phyloP scores from a whole-genome alignment of 2,113 vertebrate genomes.

The Pseudorectes ferrugineus region DNA sequence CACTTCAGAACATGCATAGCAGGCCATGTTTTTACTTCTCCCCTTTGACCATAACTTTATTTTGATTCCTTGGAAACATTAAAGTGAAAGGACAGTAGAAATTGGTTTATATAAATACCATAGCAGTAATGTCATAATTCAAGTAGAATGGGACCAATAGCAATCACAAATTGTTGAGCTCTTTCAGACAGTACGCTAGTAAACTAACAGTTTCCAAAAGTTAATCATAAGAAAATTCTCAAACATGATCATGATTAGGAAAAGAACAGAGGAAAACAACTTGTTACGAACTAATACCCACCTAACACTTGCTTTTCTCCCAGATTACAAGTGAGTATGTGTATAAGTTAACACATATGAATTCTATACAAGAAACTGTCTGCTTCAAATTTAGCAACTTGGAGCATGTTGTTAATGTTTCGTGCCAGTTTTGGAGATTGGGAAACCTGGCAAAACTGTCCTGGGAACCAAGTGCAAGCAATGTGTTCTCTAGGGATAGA shows the following conservation, averaged over 20 bases:
- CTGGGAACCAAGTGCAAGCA: slow-evolving; percentile 29
- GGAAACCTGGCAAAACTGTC: slow-evolving; percentile 13
- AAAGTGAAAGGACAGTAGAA: neutral
- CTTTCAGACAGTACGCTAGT: neutral
- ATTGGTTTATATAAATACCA: neutral
- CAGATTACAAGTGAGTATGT: neutral
- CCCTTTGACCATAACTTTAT: neutral
- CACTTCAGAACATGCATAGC: neutral
- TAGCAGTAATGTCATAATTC: neutral
- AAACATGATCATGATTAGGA: neutral
- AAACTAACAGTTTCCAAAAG: neutral
- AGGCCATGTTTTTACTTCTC: neutral
- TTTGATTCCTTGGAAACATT: neutral
- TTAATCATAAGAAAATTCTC: neutral
- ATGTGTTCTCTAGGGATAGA: slow-evolving; percentile 2
- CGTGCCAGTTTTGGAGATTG: neutral
- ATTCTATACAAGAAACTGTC: neutral
- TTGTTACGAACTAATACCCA: neutral
- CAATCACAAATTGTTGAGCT: neutral
- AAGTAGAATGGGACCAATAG: neutral
- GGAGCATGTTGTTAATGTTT: neutral
- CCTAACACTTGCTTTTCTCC: neutral
- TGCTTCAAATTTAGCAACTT: neutral
- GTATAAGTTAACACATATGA: neutral
- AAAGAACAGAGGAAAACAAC: neutral